phyloP scores from a whole-genome alignment of 2,797 vertebrate genomes.

The Dryobates pubescens region DNA sequence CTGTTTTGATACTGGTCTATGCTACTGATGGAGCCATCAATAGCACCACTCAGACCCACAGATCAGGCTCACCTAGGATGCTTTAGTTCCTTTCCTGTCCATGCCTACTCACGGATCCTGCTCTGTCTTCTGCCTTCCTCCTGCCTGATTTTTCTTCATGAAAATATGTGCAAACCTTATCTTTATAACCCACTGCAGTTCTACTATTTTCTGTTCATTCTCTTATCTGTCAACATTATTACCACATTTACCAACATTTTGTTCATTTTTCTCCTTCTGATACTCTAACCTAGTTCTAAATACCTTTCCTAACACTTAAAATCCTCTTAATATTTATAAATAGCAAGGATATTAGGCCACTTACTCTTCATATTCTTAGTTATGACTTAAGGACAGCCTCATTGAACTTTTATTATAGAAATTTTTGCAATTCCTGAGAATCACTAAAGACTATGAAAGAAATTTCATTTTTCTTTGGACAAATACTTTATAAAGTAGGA shows the following conservation, averaged over 20 bases:
- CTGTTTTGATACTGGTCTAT: neutral
- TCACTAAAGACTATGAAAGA: neutral
- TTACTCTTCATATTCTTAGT: neutral
- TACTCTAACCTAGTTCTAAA: neutral
- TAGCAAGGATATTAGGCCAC: neutral
- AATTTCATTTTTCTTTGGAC: neutral
- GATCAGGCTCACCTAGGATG: neutral
- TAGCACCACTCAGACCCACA: neutral
- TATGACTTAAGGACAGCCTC: neutral
- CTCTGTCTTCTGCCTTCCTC: neutral
- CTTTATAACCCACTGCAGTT: neutral
- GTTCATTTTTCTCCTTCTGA: neutral
- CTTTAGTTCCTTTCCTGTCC: neutral
- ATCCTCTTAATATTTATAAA: neutral
- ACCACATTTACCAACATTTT: neutral
- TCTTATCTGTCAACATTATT: neutral
- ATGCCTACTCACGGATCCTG: neutral
- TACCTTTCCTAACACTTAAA: neutral
- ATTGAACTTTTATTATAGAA: neutral
- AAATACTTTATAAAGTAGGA: neutral
- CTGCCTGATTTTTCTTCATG: neutral
- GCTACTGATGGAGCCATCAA: neutral
- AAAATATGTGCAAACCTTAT: neutral
- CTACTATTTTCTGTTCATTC: neutral
- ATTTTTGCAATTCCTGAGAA: neutral